phyloP scores from a whole-genome alignment of 2,888 invertebrate species.

The Megamerina dolium region DNA sequence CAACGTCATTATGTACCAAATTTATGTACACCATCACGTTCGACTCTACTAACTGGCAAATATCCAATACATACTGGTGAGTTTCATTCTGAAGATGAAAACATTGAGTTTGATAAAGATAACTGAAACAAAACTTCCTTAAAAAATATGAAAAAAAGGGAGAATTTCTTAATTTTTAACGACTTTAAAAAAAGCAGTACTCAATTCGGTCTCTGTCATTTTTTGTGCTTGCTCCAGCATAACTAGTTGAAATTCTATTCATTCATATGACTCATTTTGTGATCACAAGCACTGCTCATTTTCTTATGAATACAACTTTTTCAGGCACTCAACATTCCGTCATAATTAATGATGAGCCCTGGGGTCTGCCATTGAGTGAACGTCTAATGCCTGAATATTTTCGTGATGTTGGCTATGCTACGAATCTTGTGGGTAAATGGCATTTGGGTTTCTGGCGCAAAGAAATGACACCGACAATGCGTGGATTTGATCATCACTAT shows the following conservation, averaged over 20 bases:
- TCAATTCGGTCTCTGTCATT: too few species aligned
- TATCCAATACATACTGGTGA: constrained; percentile 77
- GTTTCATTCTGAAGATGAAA: constrained; percentile 4
- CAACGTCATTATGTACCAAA: constrained; percentile 78
- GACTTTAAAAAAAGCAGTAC: too few species aligned
- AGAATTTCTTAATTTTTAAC: too few species aligned
- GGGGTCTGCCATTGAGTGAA: constrained; percentile 63
- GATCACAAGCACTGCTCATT: too few species aligned
- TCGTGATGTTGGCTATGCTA: constrained; percentile 69
- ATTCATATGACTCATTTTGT: too few species aligned
- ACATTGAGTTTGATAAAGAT: too few species aligned
- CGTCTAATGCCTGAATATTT: constrained; percentile 65
- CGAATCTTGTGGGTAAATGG: constrained; percentile 88
- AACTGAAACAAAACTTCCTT: too few species aligned
- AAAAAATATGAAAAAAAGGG: too few species aligned
- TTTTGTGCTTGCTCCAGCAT: too few species aligned
- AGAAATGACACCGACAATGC: constrained; percentile 58
- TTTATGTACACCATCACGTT: constrained; percentile 77
- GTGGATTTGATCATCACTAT: constrained; percentile 77
- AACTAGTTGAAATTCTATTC: too few species aligned
- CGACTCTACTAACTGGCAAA: constrained; percentile 77
- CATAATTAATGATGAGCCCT: constrained; percentile 62
- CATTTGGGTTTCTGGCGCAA: constrained; percentile 72
- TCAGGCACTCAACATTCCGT: constrained; percentile 69
- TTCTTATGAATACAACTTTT: neutral